These are phyloP conservation scores for Propithecus perrieri DNA, from an alignment of 2,797 vertebrate genomes.

Conservation along the genomic window DNA sequence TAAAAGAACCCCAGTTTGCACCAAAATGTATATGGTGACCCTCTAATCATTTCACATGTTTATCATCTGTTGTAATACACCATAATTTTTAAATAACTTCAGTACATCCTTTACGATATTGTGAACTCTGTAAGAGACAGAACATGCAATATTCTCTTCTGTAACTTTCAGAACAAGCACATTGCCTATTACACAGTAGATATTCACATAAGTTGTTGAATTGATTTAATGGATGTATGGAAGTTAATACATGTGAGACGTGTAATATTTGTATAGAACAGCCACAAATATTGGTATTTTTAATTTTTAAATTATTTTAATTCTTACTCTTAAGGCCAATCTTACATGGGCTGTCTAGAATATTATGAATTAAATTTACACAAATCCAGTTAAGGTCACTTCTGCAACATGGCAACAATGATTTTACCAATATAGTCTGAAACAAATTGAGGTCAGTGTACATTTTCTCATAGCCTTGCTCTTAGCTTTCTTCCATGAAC, in stretches of 20 bases:
- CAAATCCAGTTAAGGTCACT: conserved; percentile 75
- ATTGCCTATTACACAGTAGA: neutral
- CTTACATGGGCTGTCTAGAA: conserved; percentile 37
- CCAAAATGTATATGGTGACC: neutral
- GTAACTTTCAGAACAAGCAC: neutral
- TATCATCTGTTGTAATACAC: neutral
- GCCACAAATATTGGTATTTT: conserved; percentile 5
- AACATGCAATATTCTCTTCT: neutral
- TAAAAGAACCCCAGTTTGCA: neutral
- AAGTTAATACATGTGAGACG: neutral
- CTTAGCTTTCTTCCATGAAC: conserved; percentile 85
- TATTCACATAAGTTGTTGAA: neutral
- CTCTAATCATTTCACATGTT: neutral
- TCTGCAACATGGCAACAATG: conserved; percentile 77
- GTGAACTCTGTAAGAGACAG: neutral
- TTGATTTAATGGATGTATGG: neutral
- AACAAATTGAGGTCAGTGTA: conserved; percentile 87
- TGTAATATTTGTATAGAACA: neutral
- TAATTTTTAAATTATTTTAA: conserved; percentile 29
- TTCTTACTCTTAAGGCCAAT: conserved; percentile 46
- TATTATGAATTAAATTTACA: conserved; percentile 75
- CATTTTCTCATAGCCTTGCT: conserved; percentile 84
- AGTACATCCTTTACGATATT: neutral
- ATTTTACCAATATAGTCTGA: conserved; percentile 83
- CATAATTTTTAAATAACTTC: neutral